Conservation (phyloP, 2,113 vertebrate genomes). For the Pomatostomus ruficeps region DNA sequence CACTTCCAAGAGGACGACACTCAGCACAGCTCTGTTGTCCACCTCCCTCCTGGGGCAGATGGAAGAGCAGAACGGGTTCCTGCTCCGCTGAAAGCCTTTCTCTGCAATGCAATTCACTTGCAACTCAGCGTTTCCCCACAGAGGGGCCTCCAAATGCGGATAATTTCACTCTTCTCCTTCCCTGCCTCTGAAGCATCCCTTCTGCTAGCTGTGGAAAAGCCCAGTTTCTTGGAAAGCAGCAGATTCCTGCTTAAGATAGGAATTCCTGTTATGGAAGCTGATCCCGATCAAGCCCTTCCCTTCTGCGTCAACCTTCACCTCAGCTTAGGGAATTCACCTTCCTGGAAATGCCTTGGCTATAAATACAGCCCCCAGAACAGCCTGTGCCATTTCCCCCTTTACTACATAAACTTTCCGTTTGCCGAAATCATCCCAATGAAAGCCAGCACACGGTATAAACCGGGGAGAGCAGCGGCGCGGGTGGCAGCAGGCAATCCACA, state of each 20-base stretch:
- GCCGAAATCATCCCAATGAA: background rate
- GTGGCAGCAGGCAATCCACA: accelerated
- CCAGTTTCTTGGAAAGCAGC: slow-evolving; percentile 61
- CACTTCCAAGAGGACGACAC: background rate
- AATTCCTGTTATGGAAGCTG: slow-evolving; percentile 40
- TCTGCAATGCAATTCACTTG: background rate
- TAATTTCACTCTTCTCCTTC: background rate
- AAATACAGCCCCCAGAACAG: background rate
- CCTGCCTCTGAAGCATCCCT: background rate
- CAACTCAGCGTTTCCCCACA: slow-evolving; percentile 49
- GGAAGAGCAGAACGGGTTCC: background rate
- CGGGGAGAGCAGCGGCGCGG: accelerated
- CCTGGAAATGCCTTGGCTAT: slow-evolving; percentile 21
- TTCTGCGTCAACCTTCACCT: slow-evolving; percentile 8
- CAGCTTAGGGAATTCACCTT: slow-evolving; percentile 43
- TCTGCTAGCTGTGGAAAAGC: slow-evolving; percentile 19
- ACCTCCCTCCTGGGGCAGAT: background rate
- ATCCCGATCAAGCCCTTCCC: slow-evolving; percentile 7
- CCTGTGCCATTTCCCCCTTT: background rate
- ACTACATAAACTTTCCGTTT: background rate
- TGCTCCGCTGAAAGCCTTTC: background rate
- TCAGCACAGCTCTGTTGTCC: background rate
- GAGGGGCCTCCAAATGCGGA: slow-evolving; percentile 38
- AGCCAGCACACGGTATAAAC: accelerated
- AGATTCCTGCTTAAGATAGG: background rate